Conservation (phyloP, 2,113 vertebrate species). For the Nematolebias whitei region DNA sequence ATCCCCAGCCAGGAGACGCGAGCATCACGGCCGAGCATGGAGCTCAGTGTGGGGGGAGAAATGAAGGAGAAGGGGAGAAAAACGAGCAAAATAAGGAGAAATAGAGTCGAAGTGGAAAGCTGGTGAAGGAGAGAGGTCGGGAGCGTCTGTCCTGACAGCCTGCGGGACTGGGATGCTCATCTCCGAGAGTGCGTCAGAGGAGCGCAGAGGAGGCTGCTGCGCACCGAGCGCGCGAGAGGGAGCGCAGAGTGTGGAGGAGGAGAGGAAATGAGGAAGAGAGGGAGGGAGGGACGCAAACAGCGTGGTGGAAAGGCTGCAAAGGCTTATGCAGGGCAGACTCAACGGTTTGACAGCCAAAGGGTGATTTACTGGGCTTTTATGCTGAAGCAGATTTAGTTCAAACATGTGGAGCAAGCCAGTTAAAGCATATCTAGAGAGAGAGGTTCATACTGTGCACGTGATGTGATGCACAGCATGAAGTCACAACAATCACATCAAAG, state of each 20-base stretch:
- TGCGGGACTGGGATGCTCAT: constrained; percentile 69
- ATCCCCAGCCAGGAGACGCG: constrained; percentile 71
- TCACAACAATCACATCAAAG: constrained; percentile 18
- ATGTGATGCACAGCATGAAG: background rate
- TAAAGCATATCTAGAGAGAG: constrained; percentile 12
- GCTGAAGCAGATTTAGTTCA: constrained; percentile 11
- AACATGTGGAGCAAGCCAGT: constrained; percentile 30
- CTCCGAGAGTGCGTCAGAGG: constrained; percentile 74
- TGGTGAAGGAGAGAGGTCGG: constrained; percentile 45
- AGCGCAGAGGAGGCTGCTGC: constrained; percentile 62
- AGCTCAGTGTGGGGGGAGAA: background rate
- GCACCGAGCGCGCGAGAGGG: constrained; percentile 70
- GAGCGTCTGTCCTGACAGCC: constrained; percentile 59
- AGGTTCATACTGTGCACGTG: background rate
- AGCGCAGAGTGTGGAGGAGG: constrained; percentile 67
- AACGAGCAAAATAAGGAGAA: constrained; percentile 6
- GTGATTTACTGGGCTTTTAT: constrained; percentile 61
- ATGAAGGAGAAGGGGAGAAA: background rate
- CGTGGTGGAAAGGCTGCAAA: constrained; percentile 61
- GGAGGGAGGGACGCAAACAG: constrained; percentile 30
- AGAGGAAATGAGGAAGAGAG: constrained; percentile 20
- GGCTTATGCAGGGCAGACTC: constrained; percentile 62
- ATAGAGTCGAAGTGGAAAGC: constrained; percentile 27
- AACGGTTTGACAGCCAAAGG: constrained; percentile 44
- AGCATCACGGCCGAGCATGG: constrained; percentile 61